phyloP scores from a whole-genome alignment of 2,888 invertebrate species.

The Ceriagrion tenellum region DNA sequence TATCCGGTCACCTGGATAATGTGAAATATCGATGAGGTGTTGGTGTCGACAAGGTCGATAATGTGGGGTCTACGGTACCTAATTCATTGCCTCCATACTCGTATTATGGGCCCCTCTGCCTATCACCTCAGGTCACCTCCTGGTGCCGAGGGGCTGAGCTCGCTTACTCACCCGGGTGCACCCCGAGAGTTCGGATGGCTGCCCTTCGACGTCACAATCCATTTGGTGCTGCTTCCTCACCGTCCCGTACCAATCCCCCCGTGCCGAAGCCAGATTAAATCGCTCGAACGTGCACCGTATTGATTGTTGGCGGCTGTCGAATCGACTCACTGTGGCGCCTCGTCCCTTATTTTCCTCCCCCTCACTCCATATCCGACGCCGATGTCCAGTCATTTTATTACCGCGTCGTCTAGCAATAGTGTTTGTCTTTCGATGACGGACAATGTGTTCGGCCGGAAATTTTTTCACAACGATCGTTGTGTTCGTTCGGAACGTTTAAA shows the following conservation, averaged over 20 bases:
- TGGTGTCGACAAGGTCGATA: no score
- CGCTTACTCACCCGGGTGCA: not conserved
- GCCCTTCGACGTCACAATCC: not conserved
- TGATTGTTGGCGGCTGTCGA: conserved; percentile 7
- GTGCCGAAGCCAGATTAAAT: not conserved
- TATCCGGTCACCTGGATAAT: no score
- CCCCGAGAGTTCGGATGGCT: not conserved
- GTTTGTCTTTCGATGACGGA: not conserved
- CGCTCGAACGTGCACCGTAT: not conserved
- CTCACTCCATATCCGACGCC: no score
- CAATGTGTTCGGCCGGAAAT: not conserved
- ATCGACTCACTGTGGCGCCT: not conserved
- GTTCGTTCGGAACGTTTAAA: no score
- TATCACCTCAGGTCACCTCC: not conserved
- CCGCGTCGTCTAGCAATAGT: no score
- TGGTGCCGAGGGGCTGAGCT: not conserved
- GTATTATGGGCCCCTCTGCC: not conserved
- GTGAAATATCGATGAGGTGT: no score
- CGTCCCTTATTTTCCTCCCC: not conserved
- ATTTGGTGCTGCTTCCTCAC: no score
- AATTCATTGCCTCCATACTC: no score
- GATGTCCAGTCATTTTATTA: no score
- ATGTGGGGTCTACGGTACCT: no score
- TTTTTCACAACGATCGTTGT: no score
- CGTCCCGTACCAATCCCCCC: not conserved